Base-by-base conservation (phyloP, 2,797 vertebrate species). In the Apodemus agrarius region DNA sequence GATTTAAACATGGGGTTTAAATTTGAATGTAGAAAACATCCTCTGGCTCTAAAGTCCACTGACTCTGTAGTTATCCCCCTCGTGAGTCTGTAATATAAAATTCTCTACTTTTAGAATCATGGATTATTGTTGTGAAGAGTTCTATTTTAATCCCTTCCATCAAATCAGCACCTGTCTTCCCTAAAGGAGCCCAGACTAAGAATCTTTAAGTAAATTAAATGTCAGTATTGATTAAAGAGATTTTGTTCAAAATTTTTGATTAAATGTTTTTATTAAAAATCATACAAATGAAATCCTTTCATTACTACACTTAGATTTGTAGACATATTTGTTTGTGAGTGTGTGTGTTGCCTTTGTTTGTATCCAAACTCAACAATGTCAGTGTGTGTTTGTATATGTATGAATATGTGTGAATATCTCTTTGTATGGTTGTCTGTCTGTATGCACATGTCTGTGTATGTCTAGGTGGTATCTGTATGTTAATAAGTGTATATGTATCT, bases 131-230 rank as follows among this genome's bases (percentile, higher is more conserved):
- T 87, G n/a, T 72, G 74, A 85, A 82, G 21, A 54, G 17, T 65
- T 96, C 21, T 93, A n/a, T 69, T 96, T 96, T 96, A 92, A 90
- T 91, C 81, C 0, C 13, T 90, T 81, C 37, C 29, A 9, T 84
- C 43, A 93, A 93, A 81, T 52, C 11, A 92, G 29, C 13, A 21
- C 34, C 79, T 49, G 29, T 3, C 16, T 72, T 89, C 1, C 31
- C 81, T 89, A 91, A 91, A 57, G 87, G 90, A 91, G 7, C 22
- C 9, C 75, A 78, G 67, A 91, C 61, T 52, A 49, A 46, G 49
- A 78, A 96, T 24, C 81, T 95, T 96, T 67, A 96, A 95, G 90
- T 90, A 92, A 61, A 89, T 93, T 89, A 89, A 90, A 95, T 86
- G 21, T 74, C 93, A n/a, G 8, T 79, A 93, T 11, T 94, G 96